phyloP scores from a whole-genome alignment of 2,888 invertebrate genomes.

The Epirrhoe tristata region DNA sequence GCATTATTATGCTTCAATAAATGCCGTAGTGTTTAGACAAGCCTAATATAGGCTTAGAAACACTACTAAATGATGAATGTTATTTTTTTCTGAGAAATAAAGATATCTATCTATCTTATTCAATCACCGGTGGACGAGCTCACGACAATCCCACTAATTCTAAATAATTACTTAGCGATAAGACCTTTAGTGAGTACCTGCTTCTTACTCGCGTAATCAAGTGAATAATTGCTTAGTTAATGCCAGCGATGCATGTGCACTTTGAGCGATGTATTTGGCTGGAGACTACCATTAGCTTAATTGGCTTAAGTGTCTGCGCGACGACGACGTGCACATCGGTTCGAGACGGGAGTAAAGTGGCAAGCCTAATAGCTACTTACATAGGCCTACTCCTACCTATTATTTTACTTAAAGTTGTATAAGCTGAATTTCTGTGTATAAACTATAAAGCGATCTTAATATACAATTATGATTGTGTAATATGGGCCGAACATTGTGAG shows the following conservation, averaged over 20 bases:
- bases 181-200: background rate
- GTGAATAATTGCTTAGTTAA: slow-evolving; percentile 16
- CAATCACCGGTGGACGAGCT: background rate
- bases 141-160: background rate
- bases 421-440: slow-evolving; percentile 32
- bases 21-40: too few species aligned
- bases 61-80: too few species aligned
- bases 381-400: slow-evolving; percentile 20
- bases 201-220: slow-evolving; percentile 11
- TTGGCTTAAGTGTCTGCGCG: slow-evolving; percentile 30
- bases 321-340: slow-evolving; percentile 23
- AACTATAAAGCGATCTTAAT: slow-evolving; percentile 45
- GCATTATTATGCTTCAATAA: too few species aligned
- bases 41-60: too few species aligned
- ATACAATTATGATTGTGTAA: slow-evolving; percentile 62
- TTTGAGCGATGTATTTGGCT: slow-evolving; percentile 23
- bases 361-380: slow-evolving; percentile 26
- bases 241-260: slow-evolving; percentile 17
- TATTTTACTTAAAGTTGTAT: slow-evolving; percentile 29
- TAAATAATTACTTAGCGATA: background rate
- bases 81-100: too few species aligned
- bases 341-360: slow-evolving; percentile 26
- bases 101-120: too few species aligned
- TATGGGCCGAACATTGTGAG: slow-evolving; percentile 65
- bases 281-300: slow-evolving; percentile 31